Conservation (phyloP, 1,140 invertebrate genomes). For the Leptestheria dahalacensis region DNA sequence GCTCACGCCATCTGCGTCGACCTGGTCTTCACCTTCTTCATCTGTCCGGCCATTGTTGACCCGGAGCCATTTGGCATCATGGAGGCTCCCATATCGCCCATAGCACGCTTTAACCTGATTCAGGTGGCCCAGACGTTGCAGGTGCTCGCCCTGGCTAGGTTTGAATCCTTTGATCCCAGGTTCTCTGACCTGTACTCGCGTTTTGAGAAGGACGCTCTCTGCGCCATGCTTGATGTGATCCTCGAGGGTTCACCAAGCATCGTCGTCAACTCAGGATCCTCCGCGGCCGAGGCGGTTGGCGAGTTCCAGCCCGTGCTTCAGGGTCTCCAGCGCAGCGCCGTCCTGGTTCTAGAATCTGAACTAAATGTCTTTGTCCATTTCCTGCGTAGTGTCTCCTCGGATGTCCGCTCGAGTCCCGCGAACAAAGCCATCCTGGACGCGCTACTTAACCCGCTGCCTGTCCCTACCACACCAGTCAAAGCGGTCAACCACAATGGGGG, state of each 20-base stretch:
- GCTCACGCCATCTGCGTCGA: slow-evolving; percentile 72
- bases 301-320: slow-evolving; percentile 29
- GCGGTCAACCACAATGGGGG: neutral
- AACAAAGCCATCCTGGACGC: slow-evolving; percentile 27
- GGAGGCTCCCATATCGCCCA: slow-evolving; percentile 78
- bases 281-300: neutral
- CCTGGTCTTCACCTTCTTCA: slow-evolving; percentile 82
- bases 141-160: slow-evolving; percentile 67
- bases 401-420: slow-evolving; percentile 20
- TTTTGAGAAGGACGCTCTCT: slow-evolving; percentile 44
- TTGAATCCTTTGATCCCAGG: slow-evolving; percentile 57
- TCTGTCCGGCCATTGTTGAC: slow-evolving; percentile 91
- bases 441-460: slow-evolving; percentile 24
- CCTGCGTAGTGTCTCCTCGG: slow-evolving; percentile 29
- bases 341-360: slow-evolving; percentile 50
- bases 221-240: slow-evolving; percentile 2
- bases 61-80: slow-evolving; percentile 92
- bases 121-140: slow-evolving; percentile 81
- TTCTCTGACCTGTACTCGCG: slow-evolving; percentile 53
- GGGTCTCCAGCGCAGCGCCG: slow-evolving; percentile 41
- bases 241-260: neutral
- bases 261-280: neutral
- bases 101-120: slow-evolving; percentile 82
- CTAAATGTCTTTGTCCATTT: slow-evolving; percentile 39
- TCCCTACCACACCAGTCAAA: neutral